These are phyloP conservation scores for Gymnodraco acuticeps DNA, from an alignment of 2,797 vertebrate species.

Conservation along the genomic window DNA sequence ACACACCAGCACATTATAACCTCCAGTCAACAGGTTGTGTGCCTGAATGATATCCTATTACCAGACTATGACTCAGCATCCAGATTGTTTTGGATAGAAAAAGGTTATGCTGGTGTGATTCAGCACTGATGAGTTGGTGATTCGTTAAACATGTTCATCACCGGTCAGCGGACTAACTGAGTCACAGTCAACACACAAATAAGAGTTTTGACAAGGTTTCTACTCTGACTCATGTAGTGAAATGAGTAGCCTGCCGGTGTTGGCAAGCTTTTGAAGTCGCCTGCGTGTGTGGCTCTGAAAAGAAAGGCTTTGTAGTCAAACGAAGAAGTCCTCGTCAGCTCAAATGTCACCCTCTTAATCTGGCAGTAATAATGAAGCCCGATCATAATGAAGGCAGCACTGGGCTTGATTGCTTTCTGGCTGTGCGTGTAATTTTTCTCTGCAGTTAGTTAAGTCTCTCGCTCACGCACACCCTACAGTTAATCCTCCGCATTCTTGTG, in stretches of 20 bases:
- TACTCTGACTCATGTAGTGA: constrained; percentile 46
- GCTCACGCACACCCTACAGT: constrained; percentile 49
- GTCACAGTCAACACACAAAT: constrained; percentile 33
- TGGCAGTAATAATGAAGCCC: constrained; percentile 14
- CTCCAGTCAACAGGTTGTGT: constrained; percentile 6
- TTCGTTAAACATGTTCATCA: constrained; percentile 10
- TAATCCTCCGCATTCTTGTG: constrained; percentile 73
- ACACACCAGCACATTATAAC: constrained; percentile 18
- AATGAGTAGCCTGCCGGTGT: constrained; percentile 24
- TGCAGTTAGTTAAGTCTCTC: constrained; percentile 47
- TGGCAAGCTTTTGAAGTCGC: constrained; percentile 1
- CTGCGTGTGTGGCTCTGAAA: constrained; percentile 3
- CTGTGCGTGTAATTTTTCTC: constrained; percentile 40
- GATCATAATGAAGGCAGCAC: constrained; percentile 30
- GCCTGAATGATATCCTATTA: constrained; percentile 9
- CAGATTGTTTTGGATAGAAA: constrained; percentile 17
- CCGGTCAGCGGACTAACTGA: constrained; percentile 29
- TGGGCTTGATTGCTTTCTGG: constrained; percentile 60
- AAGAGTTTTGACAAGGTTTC: constrained; percentile 42
- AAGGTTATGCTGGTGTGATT: constrained; percentile 37
- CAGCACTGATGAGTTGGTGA: constrained; percentile 32
- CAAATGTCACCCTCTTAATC: constrained; percentile 49
- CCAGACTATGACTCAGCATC: constrained; percentile 43
- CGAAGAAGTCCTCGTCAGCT: constrained; percentile 10
- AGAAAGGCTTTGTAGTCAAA: constrained; percentile 8